These are phyloP conservation scores for Cylloceria caligata DNA, from an alignment of 2,888 invertebrate genomes.

Conservation along the genomic window DNA sequence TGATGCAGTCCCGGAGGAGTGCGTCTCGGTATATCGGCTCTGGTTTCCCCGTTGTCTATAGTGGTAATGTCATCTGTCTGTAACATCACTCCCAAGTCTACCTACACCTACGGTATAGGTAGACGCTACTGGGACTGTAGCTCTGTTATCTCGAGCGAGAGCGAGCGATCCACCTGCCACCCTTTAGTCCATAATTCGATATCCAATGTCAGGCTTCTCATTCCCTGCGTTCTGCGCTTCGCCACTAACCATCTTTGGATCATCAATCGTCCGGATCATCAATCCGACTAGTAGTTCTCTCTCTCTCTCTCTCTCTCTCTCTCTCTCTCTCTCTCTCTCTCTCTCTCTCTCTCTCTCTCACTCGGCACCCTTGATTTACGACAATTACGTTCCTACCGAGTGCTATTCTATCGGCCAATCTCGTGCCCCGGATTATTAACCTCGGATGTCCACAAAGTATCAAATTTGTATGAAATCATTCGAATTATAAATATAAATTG, in stretches of 20 bases:
- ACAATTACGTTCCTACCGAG: slow-evolving; percentile 46
- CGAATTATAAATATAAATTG: background rate
- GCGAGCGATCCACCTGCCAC: slow-evolving; percentile 60
- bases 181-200: slow-evolving; percentile 67
- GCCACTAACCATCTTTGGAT: slow-evolving; percentile 63
- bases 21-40: slow-evolving; percentile 60
- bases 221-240: slow-evolving; percentile 13
- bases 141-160: slow-evolving; percentile 54
- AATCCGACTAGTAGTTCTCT: slow-evolving; percentile 32
- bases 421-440: slow-evolving; percentile 26
- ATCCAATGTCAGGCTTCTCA: slow-evolving; percentile 66
- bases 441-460: background rate
- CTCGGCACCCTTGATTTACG: slow-evolving; percentile 58
- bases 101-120: slow-evolving; percentile 31
- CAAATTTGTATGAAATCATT: background rate
- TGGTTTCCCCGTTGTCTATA: slow-evolving; percentile 68
- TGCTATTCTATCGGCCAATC: slow-evolving; percentile 19
- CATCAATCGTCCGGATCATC: slow-evolving; percentile 65
- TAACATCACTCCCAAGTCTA: slow-evolving; percentile 74
- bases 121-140: slow-evolving; percentile 29
- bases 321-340: slow-evolving; percentile 15
- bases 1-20: slow-evolving; percentile 59
- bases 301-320: background rate
- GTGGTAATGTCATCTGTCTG: slow-evolving; percentile 79
- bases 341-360: background rate